A percentile compares a stretch with the other conserved stretches of the same genome.
phyloP scores from a whole-genome alignment of 2,113 vertebrate species.

The Pardalotus punctatus region DNA sequence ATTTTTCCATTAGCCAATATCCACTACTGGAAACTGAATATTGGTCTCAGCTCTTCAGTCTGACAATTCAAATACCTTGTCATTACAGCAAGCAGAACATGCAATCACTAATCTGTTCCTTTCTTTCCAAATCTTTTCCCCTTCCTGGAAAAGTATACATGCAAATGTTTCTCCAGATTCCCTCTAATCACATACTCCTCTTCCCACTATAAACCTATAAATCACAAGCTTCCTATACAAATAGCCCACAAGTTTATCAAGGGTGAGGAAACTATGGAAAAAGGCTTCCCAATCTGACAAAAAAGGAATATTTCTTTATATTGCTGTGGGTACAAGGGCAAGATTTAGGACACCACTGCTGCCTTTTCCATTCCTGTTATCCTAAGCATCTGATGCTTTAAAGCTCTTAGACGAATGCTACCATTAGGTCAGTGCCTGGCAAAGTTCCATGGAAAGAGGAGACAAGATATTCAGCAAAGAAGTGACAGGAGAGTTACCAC shows the following conservation, averaged over 20 bases:
- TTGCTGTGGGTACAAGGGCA: background rate
- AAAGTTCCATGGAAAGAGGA: background rate
- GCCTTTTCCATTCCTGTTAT: background rate
- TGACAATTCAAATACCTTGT: background rate
- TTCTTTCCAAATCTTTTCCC: background rate
- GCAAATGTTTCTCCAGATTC: background rate
- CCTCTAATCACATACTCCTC: background rate
- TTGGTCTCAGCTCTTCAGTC: background rate
- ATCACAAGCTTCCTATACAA: background rate
- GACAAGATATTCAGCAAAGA: background rate
- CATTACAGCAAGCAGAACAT: background rate
- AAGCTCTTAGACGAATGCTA: background rate
- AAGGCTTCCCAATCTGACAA: background rate
- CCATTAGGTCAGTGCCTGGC: background rate
- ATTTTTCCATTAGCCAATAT: background rate
- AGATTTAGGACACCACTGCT: background rate
- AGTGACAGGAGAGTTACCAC: background rate
- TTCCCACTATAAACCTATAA: background rate
- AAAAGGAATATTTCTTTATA: background rate
- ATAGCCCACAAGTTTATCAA: background rate
- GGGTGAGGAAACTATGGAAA: background rate
- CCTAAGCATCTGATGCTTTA: background rate
- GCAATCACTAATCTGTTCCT: background rate
- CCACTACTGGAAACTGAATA: background rate
- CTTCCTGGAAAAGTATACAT: background rate